phyloP scores from a whole-genome alignment of 2,888 invertebrate genomes.

The Macrophya alboannulata region DNA sequence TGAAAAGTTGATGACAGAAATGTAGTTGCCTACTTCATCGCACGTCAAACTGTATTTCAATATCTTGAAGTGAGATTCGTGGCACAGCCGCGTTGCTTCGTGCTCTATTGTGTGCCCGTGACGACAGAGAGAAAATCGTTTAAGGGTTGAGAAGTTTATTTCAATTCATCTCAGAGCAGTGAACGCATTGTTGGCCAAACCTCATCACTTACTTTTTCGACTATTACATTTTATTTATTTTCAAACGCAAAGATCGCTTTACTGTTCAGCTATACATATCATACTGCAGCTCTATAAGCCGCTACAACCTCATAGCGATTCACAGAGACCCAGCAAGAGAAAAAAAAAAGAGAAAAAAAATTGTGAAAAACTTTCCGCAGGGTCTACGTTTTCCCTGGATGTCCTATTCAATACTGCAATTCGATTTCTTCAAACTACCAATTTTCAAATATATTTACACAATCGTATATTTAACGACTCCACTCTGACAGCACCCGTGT shows the following conservation, averaged over 20 bases:
- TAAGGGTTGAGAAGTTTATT: constrained; percentile 32
- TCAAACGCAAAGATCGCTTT: neutral
- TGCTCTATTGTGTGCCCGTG: constrained; percentile 20
- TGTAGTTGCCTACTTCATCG: neutral
- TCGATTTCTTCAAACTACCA: constrained; percentile 15
- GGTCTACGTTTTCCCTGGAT: neutral
- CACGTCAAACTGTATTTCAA: constrained; percentile 5
- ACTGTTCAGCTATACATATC: neutral
- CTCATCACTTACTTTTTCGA: neutral
- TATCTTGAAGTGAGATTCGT: neutral
- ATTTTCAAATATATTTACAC: neutral
- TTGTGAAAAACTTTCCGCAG: neutral
- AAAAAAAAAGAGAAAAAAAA: neutral
- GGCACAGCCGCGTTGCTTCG: neutral
- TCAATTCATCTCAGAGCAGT: constrained; percentile 9
- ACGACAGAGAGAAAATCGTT: neutral
- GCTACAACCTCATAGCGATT: neutral
- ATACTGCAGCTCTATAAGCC: neutral
- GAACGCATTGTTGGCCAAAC: neutral
- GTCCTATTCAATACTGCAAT: constrained; percentile 1
- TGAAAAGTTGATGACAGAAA: constrained; percentile 6
- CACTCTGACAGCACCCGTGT: constrained; percentile 4
- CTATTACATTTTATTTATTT: neutral
- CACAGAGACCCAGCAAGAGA: neutral
- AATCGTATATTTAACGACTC: constrained; percentile 3